phyloP scores from a whole-genome alignment of 1,140 invertebrate species.

The Acarapis woodi region DNA sequence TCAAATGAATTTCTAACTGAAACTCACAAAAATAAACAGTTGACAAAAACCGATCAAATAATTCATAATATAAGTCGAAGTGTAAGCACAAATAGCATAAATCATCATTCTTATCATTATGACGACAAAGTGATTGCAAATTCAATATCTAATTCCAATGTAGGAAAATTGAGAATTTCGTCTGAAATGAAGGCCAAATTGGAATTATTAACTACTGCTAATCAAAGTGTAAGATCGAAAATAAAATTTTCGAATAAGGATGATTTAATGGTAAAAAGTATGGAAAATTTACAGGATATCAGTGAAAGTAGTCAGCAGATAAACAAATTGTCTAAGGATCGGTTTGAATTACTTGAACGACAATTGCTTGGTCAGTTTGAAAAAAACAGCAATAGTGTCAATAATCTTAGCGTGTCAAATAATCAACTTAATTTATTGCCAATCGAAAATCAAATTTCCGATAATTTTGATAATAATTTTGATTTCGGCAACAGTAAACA shows the following conservation, averaged over 20 bases:
- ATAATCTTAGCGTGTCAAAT: neutral
- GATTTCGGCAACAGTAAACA: too few species aligned
- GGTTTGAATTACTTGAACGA: conserved; percentile 49
- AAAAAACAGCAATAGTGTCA: conserved; percentile 8
- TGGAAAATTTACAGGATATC: conserved; percentile 25
- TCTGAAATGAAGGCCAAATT: conserved; percentile 67
- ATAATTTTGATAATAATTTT: too few species aligned
- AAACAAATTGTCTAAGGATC: conserved; percentile 44
- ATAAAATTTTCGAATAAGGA: too few species aligned
- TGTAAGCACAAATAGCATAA: neutral
- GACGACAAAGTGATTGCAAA: neutral
- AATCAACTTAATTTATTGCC: neutral
- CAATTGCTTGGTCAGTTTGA: conserved; percentile 30
- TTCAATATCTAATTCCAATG: conserved; percentile 34
- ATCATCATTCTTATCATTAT: neutral
- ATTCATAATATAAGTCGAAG: conserved; percentile 3
- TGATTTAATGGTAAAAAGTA: conserved; percentile 15
- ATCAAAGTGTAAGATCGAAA: conserved; percentile 37
- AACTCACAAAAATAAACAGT: neutral
- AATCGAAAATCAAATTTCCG: neutral
- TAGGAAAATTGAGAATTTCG: conserved; percentile 64
- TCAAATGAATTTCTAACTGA: conserved; percentile 34
- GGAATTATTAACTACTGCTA: conserved; percentile 31
- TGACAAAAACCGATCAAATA: neutral
- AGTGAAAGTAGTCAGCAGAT: conserved; percentile 15